Evolutionary conservation across 1,140 invertebrate species (phyloP), one percentile per base, ranked within the genome.

Genomic region (Zaprionus vittiger): DNA sequence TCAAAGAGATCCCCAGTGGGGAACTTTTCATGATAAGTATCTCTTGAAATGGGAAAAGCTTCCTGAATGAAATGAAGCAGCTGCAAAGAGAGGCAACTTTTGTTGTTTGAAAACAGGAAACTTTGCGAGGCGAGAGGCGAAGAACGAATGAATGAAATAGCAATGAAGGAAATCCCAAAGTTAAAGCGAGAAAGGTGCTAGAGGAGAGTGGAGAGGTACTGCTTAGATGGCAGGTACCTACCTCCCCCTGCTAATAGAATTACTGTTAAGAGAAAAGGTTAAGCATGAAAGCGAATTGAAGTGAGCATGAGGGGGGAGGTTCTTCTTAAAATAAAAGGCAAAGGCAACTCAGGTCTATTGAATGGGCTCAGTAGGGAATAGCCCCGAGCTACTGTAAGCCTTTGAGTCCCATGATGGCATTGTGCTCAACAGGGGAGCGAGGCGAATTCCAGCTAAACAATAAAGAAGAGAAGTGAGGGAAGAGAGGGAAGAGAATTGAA

Each of bases 241-340:
- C n/a, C 6, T 11, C n/a, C 6, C 6, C n/a, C 2, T 7, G 41
- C n/a, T 44, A 17, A n/a, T 52, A 52, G 17, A 22, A 52, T 12
- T 22, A 22, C 20, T 52, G 47, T 12, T 52, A 14, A 52, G 22
- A 52, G 17, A 52, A 52, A 22, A 52, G 47, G 47, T 24, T 52
- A 52, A 52, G 47, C 17, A 52, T 52, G 47, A 52, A 52, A 24
- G 47, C 20, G 17, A 22, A 49, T 49, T 14, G 47, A 49, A 49
- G 14, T 5, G 20, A 49, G 22, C 1, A 24, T 6, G 47, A 24
- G 20, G 4, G 9, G 20, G 47, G 4, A 14, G 24, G 14, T 41
- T 41, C 47, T 52, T 52, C 47, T 52, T 20, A 52, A 52, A 52
- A 22, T 47, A 47, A 52, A 52, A 24, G 47, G 38, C 38, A 41